Conservation (phyloP, 2,797 vertebrate species). For the Sebastes dallii region DNA sequence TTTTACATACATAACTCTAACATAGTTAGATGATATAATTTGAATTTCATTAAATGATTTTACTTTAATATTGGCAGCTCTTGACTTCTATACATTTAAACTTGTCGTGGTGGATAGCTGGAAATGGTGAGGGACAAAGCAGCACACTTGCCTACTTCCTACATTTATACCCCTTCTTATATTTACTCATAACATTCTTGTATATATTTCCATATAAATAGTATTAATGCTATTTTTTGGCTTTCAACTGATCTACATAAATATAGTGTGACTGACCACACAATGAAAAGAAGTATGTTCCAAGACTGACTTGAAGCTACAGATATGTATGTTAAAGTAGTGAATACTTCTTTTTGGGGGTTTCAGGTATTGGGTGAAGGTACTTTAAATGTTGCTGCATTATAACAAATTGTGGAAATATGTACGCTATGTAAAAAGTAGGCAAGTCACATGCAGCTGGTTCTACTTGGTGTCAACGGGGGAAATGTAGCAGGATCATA, state of each 20-base stretch:
- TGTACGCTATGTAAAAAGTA: constrained; percentile 60
- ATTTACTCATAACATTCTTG: constrained; percentile 45
- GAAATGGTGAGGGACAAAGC: constrained; percentile 27
- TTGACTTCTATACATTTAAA: not conserved
- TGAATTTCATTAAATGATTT: not conserved
- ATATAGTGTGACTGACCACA: not conserved
- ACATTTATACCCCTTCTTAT: constrained; percentile 47
- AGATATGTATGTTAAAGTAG: not conserved
- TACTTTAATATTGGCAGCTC: constrained; percentile 2
- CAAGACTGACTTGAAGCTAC: not conserved
- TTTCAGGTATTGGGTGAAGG: not conserved
- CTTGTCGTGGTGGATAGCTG: constrained; percentile 53
- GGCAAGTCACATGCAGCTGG: constrained; percentile 51
- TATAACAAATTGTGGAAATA: constrained; percentile 62
- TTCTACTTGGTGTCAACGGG: constrained; percentile 29
- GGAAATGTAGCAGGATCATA: not conserved
- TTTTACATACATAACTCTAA: not conserved
- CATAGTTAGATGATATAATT: not conserved
- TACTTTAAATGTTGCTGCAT: not conserved
- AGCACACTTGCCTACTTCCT: constrained; percentile 67
- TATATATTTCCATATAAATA: constrained; percentile 67
- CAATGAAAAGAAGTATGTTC: not conserved
- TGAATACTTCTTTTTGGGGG: not conserved
- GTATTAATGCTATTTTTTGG: not conserved
- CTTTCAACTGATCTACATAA: not conserved